Percentiles rank a stretch among this genome's conserved stretches.
phyloP scores from a whole-genome alignment of 37 sponge, comb jelly and placozoan genomes.

The Axinella damicornis region DNA sequence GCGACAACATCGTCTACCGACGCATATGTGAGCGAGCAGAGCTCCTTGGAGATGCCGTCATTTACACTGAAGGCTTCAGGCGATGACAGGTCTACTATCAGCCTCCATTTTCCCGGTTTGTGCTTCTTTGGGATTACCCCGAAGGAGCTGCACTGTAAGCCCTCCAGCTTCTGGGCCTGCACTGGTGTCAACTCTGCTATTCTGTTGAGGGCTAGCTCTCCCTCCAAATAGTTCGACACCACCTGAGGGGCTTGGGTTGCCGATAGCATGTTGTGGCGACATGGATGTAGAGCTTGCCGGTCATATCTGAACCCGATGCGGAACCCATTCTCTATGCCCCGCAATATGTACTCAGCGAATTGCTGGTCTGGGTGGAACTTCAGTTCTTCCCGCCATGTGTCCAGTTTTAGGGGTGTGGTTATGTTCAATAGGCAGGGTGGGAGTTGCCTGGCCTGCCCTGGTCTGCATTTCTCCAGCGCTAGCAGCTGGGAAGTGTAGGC shows the following conservation, averaged over 20 bases:
- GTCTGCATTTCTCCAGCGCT: neutral
- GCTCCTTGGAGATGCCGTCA: constrained; percentile 7
- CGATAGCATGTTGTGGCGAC: constrained; percentile 1
- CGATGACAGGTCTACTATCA: constrained; percentile 33
- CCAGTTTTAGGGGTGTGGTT: neutral
- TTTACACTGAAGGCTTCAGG: constrained; percentile 30
- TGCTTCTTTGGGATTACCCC: constrained; percentile 29
- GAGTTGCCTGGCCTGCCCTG: neutral
- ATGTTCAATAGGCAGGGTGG: neutral
- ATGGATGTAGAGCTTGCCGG: neutral
- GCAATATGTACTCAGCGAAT: constrained; percentile 3
- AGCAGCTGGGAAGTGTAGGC: neutral
- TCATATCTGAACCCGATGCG: neutral
- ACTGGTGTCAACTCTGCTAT: neutral
- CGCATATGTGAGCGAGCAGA: neutral
- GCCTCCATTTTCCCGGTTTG: constrained; percentile 19
- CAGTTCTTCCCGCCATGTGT: neutral
- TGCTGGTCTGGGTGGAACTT: neutral
- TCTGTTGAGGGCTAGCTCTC: neutral
- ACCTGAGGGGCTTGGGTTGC: neutral
- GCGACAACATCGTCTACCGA: constrained; percentile 6
- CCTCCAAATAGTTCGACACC: neutral
- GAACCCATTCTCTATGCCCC: neutral
- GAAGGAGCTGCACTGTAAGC: constrained; percentile 6
- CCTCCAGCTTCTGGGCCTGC: neutral